phyloP scores from a whole-genome alignment of 37 sponge, comb jelly and placozoan species.

The Geodia barretti region DNA sequence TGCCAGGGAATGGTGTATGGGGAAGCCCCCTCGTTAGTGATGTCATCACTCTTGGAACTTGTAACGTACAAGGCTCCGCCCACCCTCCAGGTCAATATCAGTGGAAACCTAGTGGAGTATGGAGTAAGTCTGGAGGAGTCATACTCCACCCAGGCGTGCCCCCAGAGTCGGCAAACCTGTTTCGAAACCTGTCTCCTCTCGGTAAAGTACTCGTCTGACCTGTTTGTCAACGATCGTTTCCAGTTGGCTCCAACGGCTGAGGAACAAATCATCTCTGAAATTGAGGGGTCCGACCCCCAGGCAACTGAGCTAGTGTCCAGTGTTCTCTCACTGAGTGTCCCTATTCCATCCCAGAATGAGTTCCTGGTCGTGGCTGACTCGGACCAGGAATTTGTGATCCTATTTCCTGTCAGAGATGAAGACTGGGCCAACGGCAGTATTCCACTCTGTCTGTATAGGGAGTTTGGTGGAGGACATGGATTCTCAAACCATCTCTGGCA shows the following conservation, averaged over 20 bases:
- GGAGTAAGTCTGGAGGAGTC: not conserved
- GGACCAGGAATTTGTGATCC: conserved; percentile 14
- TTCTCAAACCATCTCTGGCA: conserved; percentile 27
- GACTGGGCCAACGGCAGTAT: not conserved
- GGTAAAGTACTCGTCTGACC: conserved; percentile 9
- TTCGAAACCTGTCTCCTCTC: conserved; percentile 33
- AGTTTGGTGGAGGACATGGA: conserved; percentile 26
- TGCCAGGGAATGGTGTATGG: conserved; percentile 36
- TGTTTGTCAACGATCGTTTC: not conserved
- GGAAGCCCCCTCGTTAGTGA: conserved; percentile 7
- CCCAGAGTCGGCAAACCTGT: conserved; percentile 12
- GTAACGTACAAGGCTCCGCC: conserved; percentile 21
- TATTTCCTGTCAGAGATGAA: conserved; percentile 23
- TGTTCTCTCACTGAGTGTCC: conserved; percentile 32
- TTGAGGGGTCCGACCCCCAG: conserved; percentile 32
- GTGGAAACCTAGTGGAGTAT: conserved; percentile 22
- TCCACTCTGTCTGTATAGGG: conserved; percentile 63
- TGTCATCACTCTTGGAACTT: not conserved
- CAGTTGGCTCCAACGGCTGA: conserved; percentile 4
- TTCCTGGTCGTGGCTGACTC: conserved; percentile 25
- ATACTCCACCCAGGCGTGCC: conserved; percentile 29
- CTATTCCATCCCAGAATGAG: conserved; percentile 44
- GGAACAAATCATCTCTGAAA: conserved; percentile 14
- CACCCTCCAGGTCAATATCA: conserved; percentile 20
- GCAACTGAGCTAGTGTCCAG: conserved; percentile 31